Evolutionary conservation across 1,140 invertebrate species (phyloP).

Genomic region (Temnothorax curvispinosus): DNA sequence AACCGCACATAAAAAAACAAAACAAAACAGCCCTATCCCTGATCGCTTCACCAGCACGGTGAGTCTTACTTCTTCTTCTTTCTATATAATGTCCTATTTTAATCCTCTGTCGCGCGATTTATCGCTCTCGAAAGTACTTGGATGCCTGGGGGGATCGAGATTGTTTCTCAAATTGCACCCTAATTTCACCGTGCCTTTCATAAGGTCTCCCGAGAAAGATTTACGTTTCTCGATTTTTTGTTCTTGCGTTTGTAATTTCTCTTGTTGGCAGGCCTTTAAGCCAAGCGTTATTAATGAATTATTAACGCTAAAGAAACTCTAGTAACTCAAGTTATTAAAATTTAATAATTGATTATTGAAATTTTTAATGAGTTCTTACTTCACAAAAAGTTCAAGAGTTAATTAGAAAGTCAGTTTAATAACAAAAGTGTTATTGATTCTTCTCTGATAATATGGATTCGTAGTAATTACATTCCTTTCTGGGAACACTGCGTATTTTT

Average conservation of each 20-base stretch:
- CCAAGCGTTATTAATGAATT: neutral
- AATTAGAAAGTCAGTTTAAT: neutral
- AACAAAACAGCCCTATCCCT: constrained; percentile 76
- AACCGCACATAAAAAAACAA: constrained; percentile 70
- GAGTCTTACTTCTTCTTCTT: constrained; percentile 82
- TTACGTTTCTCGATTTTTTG: neutral
- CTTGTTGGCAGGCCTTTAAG: neutral
- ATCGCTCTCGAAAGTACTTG: constrained; percentile 43
- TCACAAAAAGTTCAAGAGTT: neutral
- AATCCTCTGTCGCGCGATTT: constrained; percentile 35
- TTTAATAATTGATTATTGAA: constrained; percentile 16
- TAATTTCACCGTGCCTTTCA: neutral
- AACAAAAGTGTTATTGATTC: neutral
- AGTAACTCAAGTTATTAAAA: constrained; percentile 16
- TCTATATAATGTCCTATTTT: constrained; percentile 73
- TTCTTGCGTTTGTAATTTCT: neutral
- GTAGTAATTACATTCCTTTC: neutral
- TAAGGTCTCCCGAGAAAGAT: neutral
- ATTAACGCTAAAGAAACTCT: neutral
- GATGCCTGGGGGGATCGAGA: neutral
- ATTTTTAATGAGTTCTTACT: neutral
- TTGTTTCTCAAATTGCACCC: constrained; percentile 6
- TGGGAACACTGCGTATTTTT: neutral
- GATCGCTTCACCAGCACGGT: constrained; percentile 83
- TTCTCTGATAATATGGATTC: neutral